Evolutionary conservation across 2,113 vertebrate genomes (phyloP), one percentile per base, ranked within the genome.

Genomic region (Gadus chalcogrammus): DNA sequence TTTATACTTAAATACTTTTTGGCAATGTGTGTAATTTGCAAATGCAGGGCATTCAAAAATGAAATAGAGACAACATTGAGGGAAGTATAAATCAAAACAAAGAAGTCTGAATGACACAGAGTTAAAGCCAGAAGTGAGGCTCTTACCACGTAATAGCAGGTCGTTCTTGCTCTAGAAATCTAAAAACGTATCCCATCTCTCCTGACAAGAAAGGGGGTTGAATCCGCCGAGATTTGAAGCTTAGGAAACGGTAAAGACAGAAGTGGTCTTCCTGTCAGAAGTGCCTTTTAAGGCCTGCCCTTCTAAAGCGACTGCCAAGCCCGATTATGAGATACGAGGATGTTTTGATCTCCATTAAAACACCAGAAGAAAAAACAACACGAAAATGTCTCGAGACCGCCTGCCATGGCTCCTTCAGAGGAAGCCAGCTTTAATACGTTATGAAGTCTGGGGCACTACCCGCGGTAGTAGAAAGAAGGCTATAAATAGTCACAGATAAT

Each of bases 331-430:
- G 81, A 66, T 66, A 72, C 63, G 22, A 52, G 60, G 56, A 68
- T 72, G 82, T 84, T 92, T 86, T 91, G 80, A 88, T 90, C 87
- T 79, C 69, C 76, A 78, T 84, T 83, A 81, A 84, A 85, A 75
- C 74, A 72, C 58, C 35, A 73, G 60, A 66, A 84, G 81, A 75
- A 71, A 63, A 76, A 83, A 75, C 64, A 65, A 58, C 66, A 55
- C 38, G 52, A 22, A 53, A 48, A 67, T 65, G 77, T 22, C 18
- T 27, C 62, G 73, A 77, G 77, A 75, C 59, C 66, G 22, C 69
- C 67, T 67, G 73, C n/a, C 69, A 27, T 64, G 76, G 70, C 74
- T 70, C 67, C 79, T 38, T 81, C 73, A 69, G 72, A 61, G 74
- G 78, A 60, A 79, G 20, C 56, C 75, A 60, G 80, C 52, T 74